Conservation (phyloP, 2,113 vertebrate genomes). For the Maccullochella peelii region DNA sequence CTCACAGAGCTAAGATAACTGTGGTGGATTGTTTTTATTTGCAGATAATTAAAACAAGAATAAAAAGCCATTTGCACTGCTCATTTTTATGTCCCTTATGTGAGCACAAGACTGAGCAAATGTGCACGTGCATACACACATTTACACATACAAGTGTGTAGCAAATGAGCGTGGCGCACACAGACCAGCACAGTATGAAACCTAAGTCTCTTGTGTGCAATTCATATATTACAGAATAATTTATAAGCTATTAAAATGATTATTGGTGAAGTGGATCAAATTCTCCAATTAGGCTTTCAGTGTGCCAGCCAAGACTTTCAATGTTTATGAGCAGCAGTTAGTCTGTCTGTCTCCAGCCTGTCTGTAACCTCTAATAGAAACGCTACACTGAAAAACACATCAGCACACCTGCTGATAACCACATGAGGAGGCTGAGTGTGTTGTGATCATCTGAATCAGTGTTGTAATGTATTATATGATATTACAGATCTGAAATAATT, state of each 20-base stretch:
- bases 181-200: slow-evolving; percentile 20
- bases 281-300: slow-evolving; percentile 62
- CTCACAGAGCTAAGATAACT: slow-evolving; percentile 59
- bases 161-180: background rate
- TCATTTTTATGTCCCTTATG: slow-evolving; percentile 42
- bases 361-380: slow-evolving; percentile 59
- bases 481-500: slow-evolving; percentile 24
- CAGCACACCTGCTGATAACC: slow-evolving; percentile 68
- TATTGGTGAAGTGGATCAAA: slow-evolving; percentile 70
- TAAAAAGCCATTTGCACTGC: slow-evolving; percentile 30
- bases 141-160: slow-evolving; percentile 12
- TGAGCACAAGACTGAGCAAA: slow-evolving; percentile 3
- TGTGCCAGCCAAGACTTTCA: slow-evolving; percentile 43
- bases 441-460: slow-evolving; percentile 39
- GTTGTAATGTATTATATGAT: slow-evolving; percentile 23
- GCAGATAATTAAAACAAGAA: slow-evolving; percentile 68
- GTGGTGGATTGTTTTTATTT: slow-evolving; percentile 67
- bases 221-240: slow-evolving; percentile 61
- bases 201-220: slow-evolving; percentile 60
- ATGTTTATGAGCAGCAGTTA: slow-evolving; percentile 62
- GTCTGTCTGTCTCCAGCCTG: slow-evolving; percentile 67
- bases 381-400: slow-evolving; percentile 33
- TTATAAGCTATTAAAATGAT: slow-evolving; percentile 68
- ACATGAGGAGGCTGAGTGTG: slow-evolving; percentile 28
- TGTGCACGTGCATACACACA: background rate